Base-by-base conservation (phyloP, 2,113 vertebrate genomes). In the Tupaia tana region DNA sequence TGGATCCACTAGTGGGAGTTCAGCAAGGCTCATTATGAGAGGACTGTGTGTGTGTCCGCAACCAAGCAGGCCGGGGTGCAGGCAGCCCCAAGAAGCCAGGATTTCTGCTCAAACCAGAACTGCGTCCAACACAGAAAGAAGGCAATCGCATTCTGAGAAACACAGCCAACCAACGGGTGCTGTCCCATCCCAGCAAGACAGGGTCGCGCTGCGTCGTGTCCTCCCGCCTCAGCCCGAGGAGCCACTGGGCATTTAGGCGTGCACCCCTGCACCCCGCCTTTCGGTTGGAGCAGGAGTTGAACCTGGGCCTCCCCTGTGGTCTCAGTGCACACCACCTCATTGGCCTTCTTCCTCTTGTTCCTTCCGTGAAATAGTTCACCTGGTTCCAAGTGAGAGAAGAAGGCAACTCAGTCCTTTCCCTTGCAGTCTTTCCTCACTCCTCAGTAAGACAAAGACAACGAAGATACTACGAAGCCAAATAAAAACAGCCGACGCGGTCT, bases 31-130 rank as follows among this genome's bases (percentile, higher is more conserved):
- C 18, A 54, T 54, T 27, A 59, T 10, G 59, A 78, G 20, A 27
- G 4, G 6, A 11, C n/a, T n/a, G 27, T 14, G 7, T 2, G 2
- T 18, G 8, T 24, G 29, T 59, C 89, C 61, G n/a, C 19, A 12
- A 20, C 20, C 11, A 20, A 84, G 5, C 24, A 11, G 22, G 29
- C 0, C 6, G 9, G 29, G 9, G n/a, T 0, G 0, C 74, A 14
- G 16, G n/a, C 10, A 52, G 2, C 19, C 31, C n/a, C 15, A 29
- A 18, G 61, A 66, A 64, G 29, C 10, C 61, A 24, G 0, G 10
- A 43, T 64, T 67, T 31, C 9, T 66, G 4, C 18, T 58, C 7
- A 52, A 66, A 71, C 19, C n/a, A 66, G 59, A n/a, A 31, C 29
- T 56, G 5, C 58, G 43, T 31, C 20, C 11, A 22, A 34, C 0